These are phyloP conservation scores for Psittacula derbiana DNA, from an alignment of 2,797 vertebrate species.

Conservation along the genomic window DNA sequence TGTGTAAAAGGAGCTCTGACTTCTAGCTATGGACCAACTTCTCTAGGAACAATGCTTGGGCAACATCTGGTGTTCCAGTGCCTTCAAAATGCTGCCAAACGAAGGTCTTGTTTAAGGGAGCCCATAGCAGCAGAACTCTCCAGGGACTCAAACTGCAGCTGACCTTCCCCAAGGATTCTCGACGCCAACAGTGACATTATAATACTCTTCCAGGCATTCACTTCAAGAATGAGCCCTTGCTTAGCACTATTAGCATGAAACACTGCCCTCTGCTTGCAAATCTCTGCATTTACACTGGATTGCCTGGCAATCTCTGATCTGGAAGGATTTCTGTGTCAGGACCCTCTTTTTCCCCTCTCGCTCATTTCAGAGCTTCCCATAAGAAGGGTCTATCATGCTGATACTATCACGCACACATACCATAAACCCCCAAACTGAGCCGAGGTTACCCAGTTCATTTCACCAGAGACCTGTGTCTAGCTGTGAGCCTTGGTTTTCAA, in stretches of 20 bases:
- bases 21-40: slow-evolving; percentile 25
- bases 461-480: not conserved
- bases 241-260: slow-evolving; percentile 18
- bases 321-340: slow-evolving; percentile 3
- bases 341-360: not conserved
- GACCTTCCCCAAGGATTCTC: slow-evolving; percentile 19
- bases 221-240: not conserved
- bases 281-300: not conserved
- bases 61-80: not conserved
- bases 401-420: not conserved
- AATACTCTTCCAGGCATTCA: not conserved
- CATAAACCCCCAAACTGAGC: slow-evolving; percentile 23
- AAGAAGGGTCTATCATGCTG: not conserved
- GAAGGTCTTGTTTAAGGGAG: slow-evolving; percentile 19
- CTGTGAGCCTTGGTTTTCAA: not conserved
- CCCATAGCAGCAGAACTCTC: slow-evolving; percentile 34
- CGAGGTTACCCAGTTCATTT: slow-evolving; percentile 13
- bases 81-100: slow-evolving; percentile 21
- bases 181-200: not conserved
- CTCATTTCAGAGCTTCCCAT: not conserved
- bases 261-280: slow-evolving; percentile 14
- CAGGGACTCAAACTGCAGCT: slow-evolving; percentile 48
- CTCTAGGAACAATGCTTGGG: slow-evolving; percentile 9
- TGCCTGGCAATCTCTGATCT: not conserved
- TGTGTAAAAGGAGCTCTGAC: not conserved